These are phyloP conservation scores for Lycia hirtaria DNA, from an alignment of 2,888 invertebrate genomes.

Conservation along the genomic window DNA sequence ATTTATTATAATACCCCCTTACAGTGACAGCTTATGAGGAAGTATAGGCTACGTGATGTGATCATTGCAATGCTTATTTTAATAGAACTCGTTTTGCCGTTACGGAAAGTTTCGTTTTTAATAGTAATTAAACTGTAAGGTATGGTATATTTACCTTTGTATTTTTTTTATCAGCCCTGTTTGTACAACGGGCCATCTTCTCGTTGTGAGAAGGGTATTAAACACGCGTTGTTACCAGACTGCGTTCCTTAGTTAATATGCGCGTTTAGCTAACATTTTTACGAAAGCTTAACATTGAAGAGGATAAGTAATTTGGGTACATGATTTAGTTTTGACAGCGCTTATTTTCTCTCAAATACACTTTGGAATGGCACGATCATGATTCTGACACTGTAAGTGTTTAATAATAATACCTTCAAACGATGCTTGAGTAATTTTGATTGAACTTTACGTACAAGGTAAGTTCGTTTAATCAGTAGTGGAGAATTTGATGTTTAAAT, in stretches of 20 bases:
- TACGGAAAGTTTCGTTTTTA: slow-evolving; percentile 36
- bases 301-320: slow-evolving; percentile 3
- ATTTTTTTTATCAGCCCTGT: no score
- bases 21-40: slow-evolving; percentile 64
- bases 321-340: background rate
- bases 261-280: background rate
- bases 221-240: background rate
- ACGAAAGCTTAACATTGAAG: background rate
- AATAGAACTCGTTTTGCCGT: slow-evolving; percentile 47
- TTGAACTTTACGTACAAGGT: no score
- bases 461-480: no score
- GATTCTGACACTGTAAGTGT: no score
- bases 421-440: no score
- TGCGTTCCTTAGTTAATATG: slow-evolving; percentile 4
- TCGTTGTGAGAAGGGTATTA: no score
- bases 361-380: no score
- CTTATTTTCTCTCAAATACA: background rate
- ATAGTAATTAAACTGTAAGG: slow-evolving; percentile 2
- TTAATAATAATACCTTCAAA: no score
- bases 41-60: slow-evolving; percentile 61
- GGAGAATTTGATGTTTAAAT: no score
- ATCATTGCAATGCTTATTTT: slow-evolving; percentile 53
- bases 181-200: no score
- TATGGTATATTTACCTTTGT: background rate
- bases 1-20: slow-evolving; percentile 74